A percentile compares a stretch with the other conserved stretches of the same genome.
phyloP scores from a whole-genome alignment of 2,888 invertebrate species.

The Sphinx pinastri region DNA sequence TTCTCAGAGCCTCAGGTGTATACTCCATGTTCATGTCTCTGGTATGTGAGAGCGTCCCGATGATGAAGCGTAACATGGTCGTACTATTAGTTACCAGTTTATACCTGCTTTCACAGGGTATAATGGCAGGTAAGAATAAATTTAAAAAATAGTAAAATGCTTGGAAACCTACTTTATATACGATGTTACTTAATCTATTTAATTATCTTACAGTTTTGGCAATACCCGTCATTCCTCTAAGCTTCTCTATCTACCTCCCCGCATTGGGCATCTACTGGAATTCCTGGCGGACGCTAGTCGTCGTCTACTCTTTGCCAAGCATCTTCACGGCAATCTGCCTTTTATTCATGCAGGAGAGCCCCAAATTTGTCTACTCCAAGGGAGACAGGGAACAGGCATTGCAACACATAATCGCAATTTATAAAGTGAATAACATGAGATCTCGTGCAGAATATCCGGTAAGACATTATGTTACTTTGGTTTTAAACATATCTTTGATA shows the following conservation, averaged over 20 bases:
- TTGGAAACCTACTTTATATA: no score
- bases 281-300: constrained; percentile 89
- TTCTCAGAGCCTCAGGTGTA: constrained; percentile 56
- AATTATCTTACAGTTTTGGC: constrained; percentile 80
- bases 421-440: constrained; percentile 56
- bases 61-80: constrained; percentile 54
- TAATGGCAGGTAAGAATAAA: constrained; percentile 57
- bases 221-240: constrained; percentile 85
- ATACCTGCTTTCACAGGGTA: constrained; percentile 58
- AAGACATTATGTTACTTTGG: constrained; percentile 29
- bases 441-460: constrained; percentile 55
- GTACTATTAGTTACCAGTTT: constrained; percentile 60
- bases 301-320: constrained; percentile 86
- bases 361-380: constrained; percentile 87
- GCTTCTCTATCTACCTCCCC: constrained; percentile 62
- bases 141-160: neutral
- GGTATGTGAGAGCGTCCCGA: constrained; percentile 62
- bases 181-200: neutral
- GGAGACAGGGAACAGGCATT: constrained; percentile 84
- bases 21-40: constrained; percentile 59
- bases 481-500: no score
- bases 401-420: constrained; percentile 56
- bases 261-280: constrained; percentile 82
- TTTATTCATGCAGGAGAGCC: constrained; percentile 88
- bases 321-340: constrained; percentile 83